A percentile compares a stretch with the other conserved stretches of the same genome.
Conservation (phyloP, 2,888 invertebrate genomes). For the Eupelmus urozonus region DNA sequence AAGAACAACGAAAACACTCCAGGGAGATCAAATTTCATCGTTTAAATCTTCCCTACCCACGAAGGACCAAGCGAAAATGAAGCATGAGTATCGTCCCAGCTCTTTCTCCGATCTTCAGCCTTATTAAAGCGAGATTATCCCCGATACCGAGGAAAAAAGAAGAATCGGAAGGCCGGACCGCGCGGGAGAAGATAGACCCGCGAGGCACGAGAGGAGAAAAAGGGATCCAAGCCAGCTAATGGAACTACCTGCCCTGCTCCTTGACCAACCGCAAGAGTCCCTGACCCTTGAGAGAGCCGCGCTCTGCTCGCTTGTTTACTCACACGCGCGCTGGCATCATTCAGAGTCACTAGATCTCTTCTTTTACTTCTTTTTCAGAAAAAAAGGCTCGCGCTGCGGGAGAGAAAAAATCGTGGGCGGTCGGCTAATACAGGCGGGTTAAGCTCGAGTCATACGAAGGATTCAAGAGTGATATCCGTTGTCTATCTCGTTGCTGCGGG, state of each 20-base stretch:
- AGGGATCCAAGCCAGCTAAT: conserved; percentile 41
- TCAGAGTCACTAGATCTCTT: conserved; percentile 35
- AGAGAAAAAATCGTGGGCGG: not conserved
- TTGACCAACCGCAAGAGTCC: conserved; percentile 58
- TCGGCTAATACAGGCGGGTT: not conserved
- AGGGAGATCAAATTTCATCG: no score
- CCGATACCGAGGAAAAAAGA: conserved; percentile 12
- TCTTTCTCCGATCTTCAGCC: not conserved
- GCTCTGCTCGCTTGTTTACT: no score
- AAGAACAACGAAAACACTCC: no score
- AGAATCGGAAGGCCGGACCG: not conserved
- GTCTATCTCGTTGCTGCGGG: conserved; percentile 19
- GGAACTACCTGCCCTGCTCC: conserved; percentile 62
- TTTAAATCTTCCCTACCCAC: no score
- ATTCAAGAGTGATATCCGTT: not conserved
- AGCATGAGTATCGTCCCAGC: no score
- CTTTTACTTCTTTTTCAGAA: not conserved
- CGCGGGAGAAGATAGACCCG: not conserved
- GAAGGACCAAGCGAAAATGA: no score
- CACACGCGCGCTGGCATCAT: not conserved
- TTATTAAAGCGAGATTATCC: conserved; percentile 37
- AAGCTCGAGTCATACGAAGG: conserved; percentile 4
- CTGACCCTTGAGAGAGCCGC: conserved; percentile 51
- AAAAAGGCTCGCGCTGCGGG: not conserved
- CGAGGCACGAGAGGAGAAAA: not conserved